phyloP scores from a whole-genome alignment of 2,113 vertebrate species.

The Hipposideros armiger region DNA sequence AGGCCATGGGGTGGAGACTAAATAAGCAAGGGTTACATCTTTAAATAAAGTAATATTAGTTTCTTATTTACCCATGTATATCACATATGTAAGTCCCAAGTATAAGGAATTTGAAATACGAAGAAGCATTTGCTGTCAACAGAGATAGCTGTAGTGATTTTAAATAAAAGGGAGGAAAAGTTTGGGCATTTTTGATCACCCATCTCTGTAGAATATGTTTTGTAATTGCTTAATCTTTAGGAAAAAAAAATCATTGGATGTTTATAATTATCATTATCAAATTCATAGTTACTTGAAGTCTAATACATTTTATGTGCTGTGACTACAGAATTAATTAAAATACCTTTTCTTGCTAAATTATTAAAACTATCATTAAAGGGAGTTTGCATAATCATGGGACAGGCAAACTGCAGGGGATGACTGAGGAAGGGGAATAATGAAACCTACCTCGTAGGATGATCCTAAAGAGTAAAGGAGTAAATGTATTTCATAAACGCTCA shows the following conservation, averaged over 20 bases:
- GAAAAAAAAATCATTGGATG: background rate
- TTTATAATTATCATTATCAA: background rate
- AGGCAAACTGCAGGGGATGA: background rate
- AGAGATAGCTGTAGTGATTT: background rate
- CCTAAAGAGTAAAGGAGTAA: fast-evolving
- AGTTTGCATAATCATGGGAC: fast-evolving
- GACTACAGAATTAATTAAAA: background rate
- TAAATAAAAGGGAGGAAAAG: background rate
- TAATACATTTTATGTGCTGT: background rate
- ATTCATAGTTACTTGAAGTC: background rate
- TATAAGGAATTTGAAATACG: background rate
- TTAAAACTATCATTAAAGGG: background rate
- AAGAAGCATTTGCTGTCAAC: no score
- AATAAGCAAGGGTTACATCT: background rate
- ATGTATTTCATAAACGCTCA: fast-evolving
- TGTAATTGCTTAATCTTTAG: background rate
- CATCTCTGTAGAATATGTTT: background rate
- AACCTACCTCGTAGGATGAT: fast-evolving
- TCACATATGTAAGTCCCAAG: background rate
- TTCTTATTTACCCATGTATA: background rate
- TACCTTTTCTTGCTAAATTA: background rate
- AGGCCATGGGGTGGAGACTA: fast-evolving
- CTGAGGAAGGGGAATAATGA: no score
- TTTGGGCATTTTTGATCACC: background rate
- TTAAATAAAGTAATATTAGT: background rate